Base-by-base conservation (phyloP, 2,113 vertebrate species). In the Pongo abelii region DNA sequence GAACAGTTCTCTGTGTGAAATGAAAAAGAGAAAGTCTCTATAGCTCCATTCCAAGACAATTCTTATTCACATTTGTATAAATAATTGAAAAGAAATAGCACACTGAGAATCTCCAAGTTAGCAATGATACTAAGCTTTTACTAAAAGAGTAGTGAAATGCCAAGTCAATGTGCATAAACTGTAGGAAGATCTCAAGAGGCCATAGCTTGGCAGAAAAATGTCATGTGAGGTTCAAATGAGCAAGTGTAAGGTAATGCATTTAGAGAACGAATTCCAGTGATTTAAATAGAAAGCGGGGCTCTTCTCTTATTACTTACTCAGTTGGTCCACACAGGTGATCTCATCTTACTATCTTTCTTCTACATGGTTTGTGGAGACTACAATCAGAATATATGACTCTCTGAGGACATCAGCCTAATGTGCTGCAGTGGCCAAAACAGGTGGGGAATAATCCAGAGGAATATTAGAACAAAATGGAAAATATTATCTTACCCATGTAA, bases 61-160 rank as follows among this genome's bases (percentile, higher is more conserved):
- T 92, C 18, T 78, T 95, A 57, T 50, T 95, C 90, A 59, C 1
- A 93, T 72, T 67, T 84, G 25, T 74, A 75, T 84, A 91, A 94
- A 93, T 81, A 87, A 23, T 59, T 85, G 18, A 59, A 89, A 18
- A 95, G 14, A 46, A 77, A 32, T 2, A 70, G 10, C 50, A 94
- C 12, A 59, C 4, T 35, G 61, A 84, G 55, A 88, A 94, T 74
- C 20, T 84, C 38, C 20, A 85, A 61, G 46, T 79, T 81, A 92
- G 50, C 18, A 92, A n/a, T 78, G 20, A 95, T 27, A 59, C 7
- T 46, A 78, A 92, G 23, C 52, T 91, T 94, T 89, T 69, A 88
- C 27, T 13, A 88, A 90, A 92, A 55, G 43, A 84, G 16, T 64
- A 85, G 17, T 50, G 22, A 84, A 92, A 93, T 91, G 35, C 2